Evolutionary conservation across 2,888 invertebrate genomes (phyloP).

Genomic region (Sphinx pinastri): DNA sequence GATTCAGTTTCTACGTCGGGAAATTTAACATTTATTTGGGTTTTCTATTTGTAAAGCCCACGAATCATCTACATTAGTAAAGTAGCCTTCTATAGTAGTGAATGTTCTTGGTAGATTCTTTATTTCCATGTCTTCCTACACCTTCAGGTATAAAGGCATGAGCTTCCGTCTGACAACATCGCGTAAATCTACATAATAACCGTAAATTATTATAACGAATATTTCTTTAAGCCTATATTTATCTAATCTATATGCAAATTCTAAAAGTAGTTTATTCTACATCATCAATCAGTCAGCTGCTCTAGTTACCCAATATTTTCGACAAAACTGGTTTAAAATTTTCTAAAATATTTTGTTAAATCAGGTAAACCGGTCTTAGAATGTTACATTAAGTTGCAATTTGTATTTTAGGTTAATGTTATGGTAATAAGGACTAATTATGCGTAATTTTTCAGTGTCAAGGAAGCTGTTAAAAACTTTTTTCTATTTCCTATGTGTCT

Average conservation of each 20-base stretch:
- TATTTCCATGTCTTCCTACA: no score
- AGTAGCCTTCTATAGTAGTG: no score
- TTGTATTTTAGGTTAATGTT: background rate
- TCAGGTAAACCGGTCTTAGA: background rate
- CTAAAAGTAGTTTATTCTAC: constrained; percentile 11
- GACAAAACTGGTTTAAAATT: constrained; percentile 5
- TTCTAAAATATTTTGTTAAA: background rate
- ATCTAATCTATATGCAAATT: background rate
- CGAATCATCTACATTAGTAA: no score
- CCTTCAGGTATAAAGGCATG: no score
- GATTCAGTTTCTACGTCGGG: no score
- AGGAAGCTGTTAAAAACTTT: background rate
- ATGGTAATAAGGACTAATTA: background rate
- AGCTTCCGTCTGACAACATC: no score
- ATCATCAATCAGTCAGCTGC: constrained; percentile 2
- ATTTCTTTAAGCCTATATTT: background rate
- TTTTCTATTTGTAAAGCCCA: no score
- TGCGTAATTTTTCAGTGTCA: background rate
- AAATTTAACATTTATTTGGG: no score
- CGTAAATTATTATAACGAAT: background rate
- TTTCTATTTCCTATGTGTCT: background rate
- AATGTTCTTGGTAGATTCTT: no score
- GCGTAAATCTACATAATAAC: no score
- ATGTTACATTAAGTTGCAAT: background rate
- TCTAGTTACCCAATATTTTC: constrained; percentile 19